Evolutionary conservation across 2,113 vertebrate species (phyloP).

Genomic region (Campylorhamphus procurvoides): DNA sequence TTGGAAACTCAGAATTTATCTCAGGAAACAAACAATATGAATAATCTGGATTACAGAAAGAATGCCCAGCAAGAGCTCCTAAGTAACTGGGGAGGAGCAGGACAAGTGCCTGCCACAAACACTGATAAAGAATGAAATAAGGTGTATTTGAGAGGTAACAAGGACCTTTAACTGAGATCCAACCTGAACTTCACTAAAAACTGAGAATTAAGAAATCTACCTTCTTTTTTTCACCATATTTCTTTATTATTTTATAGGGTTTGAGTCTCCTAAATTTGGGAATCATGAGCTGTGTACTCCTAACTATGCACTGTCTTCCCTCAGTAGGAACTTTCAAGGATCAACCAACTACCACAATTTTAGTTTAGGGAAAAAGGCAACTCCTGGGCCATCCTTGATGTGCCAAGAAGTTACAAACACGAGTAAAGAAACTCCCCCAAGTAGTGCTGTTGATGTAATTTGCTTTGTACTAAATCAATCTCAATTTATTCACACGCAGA

Average conservation of each 20-base stretch:
- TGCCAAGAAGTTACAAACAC: background rate
- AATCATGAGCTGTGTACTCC: background rate
- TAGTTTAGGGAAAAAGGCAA: background rate
- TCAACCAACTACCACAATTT: background rate
- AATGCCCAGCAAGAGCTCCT: background rate
- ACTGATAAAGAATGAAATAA: fast-evolving
- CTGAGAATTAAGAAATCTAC: background rate
- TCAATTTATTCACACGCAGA: background rate
- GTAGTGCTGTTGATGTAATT: background rate
- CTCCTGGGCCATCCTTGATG: background rate
- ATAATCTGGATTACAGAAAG: background rate
- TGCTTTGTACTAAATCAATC: background rate
- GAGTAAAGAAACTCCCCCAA: background rate
- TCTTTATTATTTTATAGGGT: background rate
- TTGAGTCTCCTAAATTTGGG: background rate
- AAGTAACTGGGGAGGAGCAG: background rate
- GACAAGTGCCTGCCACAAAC: background rate
- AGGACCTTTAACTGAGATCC: background rate
- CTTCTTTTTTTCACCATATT: background rate
- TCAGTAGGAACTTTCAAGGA: background rate
- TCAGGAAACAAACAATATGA: background rate
- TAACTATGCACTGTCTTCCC: background rate
- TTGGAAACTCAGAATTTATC: background rate
- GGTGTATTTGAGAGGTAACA: background rate
- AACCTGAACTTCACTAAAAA: background rate